Evolutionary conservation across 2,113 vertebrate species (phyloP).

Genomic region (Hypomesus transpacificus): DNA sequence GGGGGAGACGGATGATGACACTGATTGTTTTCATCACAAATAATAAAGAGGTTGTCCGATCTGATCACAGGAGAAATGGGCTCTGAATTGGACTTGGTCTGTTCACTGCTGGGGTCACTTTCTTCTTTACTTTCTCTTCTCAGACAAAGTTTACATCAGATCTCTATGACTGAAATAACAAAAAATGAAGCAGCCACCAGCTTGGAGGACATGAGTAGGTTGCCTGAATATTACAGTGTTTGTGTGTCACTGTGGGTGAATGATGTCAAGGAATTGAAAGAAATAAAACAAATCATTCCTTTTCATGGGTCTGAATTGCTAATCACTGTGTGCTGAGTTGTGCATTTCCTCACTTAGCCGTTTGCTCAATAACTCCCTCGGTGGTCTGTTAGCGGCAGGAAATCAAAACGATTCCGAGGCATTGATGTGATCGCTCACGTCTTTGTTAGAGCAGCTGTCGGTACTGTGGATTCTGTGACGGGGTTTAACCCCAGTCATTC

Average conservation of each 20-base stretch:
- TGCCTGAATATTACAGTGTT: conserved; percentile 25
- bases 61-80: conserved; percentile 51
- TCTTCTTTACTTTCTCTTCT: too few species aligned
- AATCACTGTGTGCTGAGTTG: conserved; percentile 60
- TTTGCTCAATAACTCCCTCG: conserved; percentile 27
- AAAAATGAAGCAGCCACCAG: too few species aligned
- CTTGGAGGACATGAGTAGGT: too few species aligned
- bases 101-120: too few species aligned
- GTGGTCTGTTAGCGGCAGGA: conserved; percentile 34
- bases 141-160: too few species aligned
- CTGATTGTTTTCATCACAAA: conserved; percentile 65
- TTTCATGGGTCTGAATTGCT: conserved; percentile 59
- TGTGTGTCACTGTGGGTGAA: conserved; percentile 64
- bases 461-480: background rate
- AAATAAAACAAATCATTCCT: conserved; percentile 32
- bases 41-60: conserved; percentile 50
- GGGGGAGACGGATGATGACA: conserved; percentile 54
- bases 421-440: conserved; percentile 28
- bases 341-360: conserved; percentile 45
- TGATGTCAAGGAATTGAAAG: conserved; percentile 54
- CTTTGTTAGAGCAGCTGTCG: conserved; percentile 49
- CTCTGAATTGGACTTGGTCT: conserved; percentile 42
- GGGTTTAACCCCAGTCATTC: too few species aligned
- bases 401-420: conserved; percentile 39
- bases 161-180: conserved; percentile 33